Conservation (phyloP, 1,140 invertebrate genomes). For the Drosophila burlai region DNA sequence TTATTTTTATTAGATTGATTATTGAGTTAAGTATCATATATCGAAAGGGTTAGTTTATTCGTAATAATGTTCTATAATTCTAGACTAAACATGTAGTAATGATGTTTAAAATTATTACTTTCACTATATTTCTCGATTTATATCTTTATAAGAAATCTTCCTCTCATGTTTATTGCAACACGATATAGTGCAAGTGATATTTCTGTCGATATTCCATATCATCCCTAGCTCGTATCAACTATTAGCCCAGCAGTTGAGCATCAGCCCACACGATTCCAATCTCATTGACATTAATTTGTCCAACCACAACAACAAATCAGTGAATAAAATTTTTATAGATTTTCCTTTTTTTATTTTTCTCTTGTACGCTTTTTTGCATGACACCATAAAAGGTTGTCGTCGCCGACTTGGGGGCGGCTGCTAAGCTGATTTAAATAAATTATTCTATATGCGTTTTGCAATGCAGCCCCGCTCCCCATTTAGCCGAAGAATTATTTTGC, state of each 20-base stretch:
- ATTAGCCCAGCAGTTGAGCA: slow-evolving; percentile 34
- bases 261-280: slow-evolving; percentile 25
- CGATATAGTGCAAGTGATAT: not conserved
- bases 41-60: not conserved
- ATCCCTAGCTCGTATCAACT: slow-evolving; percentile 15
- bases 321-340: slow-evolving; percentile 58
- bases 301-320: slow-evolving; percentile 37
- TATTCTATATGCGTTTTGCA: slow-evolving; percentile 78
- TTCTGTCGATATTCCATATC: slow-evolving; percentile 1
- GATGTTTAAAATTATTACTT: too few relatives aligned
- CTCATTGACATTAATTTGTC: slow-evolving; percentile 60
- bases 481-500: slow-evolving; percentile 49
- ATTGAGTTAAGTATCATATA: not conserved
- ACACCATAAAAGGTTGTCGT: slow-evolving; percentile 75
- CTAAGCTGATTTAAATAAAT: slow-evolving; percentile 81
- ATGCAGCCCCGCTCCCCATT: slow-evolving; percentile 36
- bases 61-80: not conserved
- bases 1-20: not conserved
- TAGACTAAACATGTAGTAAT: too few relatives aligned
- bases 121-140: too few relatives aligned
- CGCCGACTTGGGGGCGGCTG: slow-evolving; percentile 65
- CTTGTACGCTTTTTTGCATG: slow-evolving; percentile 45
- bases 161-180: too few relatives aligned
- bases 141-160: too few relatives aligned
- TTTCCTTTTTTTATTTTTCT: slow-evolving; percentile 25